These are phyloP conservation scores for Neodontobutis hainanensis DNA, from an alignment of 2,113 vertebrate species.

Conservation along the genomic window DNA sequence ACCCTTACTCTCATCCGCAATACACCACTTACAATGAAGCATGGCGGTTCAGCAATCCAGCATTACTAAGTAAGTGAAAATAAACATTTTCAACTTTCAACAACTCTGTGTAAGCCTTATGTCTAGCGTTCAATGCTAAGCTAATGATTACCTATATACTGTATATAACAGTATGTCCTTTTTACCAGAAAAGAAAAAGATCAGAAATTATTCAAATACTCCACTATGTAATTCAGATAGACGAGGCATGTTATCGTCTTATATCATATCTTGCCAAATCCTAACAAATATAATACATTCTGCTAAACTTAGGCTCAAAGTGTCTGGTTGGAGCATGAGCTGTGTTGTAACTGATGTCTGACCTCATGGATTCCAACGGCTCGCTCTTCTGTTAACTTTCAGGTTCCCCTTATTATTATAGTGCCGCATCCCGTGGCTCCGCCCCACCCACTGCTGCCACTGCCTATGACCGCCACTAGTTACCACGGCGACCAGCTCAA, in stretches of 20 bases:
- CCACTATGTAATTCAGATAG: no score
- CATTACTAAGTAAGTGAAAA: constrained; percentile 95
- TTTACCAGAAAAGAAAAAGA: not conserved
- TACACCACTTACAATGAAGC: constrained; percentile 99
- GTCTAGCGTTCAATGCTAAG: not conserved
- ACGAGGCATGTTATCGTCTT: no score
- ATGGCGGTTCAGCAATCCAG: constrained; percentile 99
- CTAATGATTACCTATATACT: not conserved
- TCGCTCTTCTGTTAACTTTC: constrained; percentile 99
- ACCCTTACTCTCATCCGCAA: constrained; percentile 98
- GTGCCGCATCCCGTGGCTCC: constrained; percentile 99
- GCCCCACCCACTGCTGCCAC: constrained; percentile 99
- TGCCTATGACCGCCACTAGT: constrained; percentile 99
- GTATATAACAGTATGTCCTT: not conserved
- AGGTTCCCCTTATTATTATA: constrained; percentile 99
- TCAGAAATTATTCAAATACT: not conserved
- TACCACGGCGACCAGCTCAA: constrained; percentile 97
- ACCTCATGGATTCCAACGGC: constrained; percentile 92
- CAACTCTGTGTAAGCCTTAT: not conserved
- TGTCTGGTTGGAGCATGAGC: not conserved
- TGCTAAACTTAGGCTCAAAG: no score
- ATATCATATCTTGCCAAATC: no score
- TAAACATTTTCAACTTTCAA: no score
- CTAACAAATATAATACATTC: no score
- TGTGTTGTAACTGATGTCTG: constrained; percentile 78